phyloP scores from a whole-genome alignment of 2,797 vertebrate genomes.

The Sciurus carolinensis region DNA sequence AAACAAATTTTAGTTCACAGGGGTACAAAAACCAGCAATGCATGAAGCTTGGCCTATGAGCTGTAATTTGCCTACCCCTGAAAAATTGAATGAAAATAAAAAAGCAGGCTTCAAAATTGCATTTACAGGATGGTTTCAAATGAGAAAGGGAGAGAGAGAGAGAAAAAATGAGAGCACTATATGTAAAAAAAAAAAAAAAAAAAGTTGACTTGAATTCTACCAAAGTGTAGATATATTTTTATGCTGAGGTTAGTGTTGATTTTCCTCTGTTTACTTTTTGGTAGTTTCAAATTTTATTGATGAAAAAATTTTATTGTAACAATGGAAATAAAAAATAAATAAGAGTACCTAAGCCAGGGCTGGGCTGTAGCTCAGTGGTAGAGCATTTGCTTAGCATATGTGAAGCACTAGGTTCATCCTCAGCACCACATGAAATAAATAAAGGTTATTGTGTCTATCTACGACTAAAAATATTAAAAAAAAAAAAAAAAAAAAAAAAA shows the following conservation, averaged over 20 bases:
- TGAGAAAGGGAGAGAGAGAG: neutral
- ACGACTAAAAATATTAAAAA: too few species aligned
- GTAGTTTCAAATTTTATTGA: conserved; percentile 34
- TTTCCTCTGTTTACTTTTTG: conserved; percentile 31
- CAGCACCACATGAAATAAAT: too few species aligned
- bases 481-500: too few species aligned
- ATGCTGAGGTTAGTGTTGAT: neutral
- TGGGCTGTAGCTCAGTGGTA: too few species aligned
- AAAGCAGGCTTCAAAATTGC: neutral
- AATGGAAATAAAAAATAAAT: conserved; percentile 41
- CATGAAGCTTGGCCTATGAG: neutral
- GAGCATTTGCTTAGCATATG: too few species aligned
- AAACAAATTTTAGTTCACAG: conserved; percentile 33
- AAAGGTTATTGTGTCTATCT: too few species aligned
- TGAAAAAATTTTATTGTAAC: neutral
- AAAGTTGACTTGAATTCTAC: neutral
- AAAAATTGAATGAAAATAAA: neutral
- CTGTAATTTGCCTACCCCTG: conserved; percentile 15
- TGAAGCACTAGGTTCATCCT: too few species aligned
- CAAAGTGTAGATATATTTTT: neutral
- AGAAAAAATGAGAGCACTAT: neutral
- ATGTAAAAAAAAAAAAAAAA: neutral
- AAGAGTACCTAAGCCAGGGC: neutral
- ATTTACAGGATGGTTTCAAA: neutral
- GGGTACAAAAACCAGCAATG: neutral